Percentiles rank a stretch among this genome's conserved stretches.
Conservation (phyloP, 1,140 invertebrate species). For the Vanessa tameamea region DNA sequence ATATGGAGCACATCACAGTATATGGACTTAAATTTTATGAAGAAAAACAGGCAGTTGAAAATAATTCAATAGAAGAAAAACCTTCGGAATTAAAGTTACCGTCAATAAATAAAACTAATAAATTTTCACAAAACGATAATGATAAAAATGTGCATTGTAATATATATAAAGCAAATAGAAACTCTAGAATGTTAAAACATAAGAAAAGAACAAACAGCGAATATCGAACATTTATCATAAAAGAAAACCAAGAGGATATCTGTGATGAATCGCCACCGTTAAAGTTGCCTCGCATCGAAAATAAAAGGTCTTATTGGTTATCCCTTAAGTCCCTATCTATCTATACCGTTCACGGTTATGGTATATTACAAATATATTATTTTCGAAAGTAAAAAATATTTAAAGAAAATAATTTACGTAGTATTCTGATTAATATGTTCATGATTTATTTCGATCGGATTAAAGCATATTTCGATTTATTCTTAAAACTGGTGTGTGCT, state of each 20-base stretch:
- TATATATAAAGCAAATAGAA: constrained; percentile 44
- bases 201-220: constrained; percentile 54
- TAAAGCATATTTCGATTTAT: too few relatives aligned
- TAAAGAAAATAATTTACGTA: neutral
- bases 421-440: too few relatives aligned
- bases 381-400: constrained; percentile 1
- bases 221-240: constrained; percentile 67
- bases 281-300: constrained; percentile 72
- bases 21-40: constrained; percentile 60
- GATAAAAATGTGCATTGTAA: constrained; percentile 44
- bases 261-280: constrained; percentile 69
- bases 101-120: constrained; percentile 63
- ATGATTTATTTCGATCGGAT: too few relatives aligned
- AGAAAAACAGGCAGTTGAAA: constrained; percentile 33
- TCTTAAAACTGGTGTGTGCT: too few relatives aligned
- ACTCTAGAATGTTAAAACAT: constrained; percentile 56
- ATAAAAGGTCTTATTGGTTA: constrained; percentile 56
- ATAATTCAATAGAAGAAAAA: constrained; percentile 30
- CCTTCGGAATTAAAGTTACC: constrained; percentile 54
- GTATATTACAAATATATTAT: constrained; percentile 11
- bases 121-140: constrained; percentile 27
- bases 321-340: neutral
- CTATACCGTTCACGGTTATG: neutral
- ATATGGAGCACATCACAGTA: constrained; percentile 72
- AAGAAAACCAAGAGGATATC: constrained; percentile 51